Percentiles rank a stretch among this genome's conserved stretches.
These are phyloP conservation scores for Cephus pulcher DNA, from an alignment of 2,888 invertebrate species.

Conservation along the genomic window DNA sequence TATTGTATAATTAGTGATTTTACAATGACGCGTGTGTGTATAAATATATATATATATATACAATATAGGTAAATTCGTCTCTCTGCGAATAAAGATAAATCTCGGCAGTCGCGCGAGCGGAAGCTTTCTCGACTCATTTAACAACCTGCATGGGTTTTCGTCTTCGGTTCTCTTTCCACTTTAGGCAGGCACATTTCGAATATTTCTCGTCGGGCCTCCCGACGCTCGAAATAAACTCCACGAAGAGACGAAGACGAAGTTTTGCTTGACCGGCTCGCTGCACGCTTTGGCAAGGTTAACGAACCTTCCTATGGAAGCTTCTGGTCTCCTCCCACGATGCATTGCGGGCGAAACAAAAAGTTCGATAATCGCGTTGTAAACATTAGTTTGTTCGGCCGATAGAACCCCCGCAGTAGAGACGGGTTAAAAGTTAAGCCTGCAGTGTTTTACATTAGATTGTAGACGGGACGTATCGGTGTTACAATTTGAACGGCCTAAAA, in stretches of 20 bases:
- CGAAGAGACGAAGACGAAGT: constrained; percentile 3
- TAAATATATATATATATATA: no score
- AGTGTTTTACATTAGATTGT: neutral
- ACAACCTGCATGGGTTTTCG: neutral
- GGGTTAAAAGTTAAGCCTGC: neutral
- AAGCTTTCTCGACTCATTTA: neutral
- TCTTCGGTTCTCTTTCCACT: neutral
- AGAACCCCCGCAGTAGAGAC: neutral
- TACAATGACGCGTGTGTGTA: no score
- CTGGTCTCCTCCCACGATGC: neutral
- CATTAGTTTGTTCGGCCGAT: no score
- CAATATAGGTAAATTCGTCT: neutral
- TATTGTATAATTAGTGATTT: no score
- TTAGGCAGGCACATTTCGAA: neutral
- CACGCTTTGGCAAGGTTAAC: constrained; percentile 1
- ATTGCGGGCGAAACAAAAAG: neutral
- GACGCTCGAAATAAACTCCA: neutral
- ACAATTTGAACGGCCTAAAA: neutral
- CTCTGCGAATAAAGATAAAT: neutral
- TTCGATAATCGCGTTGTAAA: no score
- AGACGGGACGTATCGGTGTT: no score
- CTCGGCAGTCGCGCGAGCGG: neutral
- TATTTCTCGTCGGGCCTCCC: neutral
- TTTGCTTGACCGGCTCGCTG: neutral
- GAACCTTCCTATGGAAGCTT: neutral